Base-by-base conservation (phyloP, 2,797 vertebrate genomes). In the Tapirus indicus region DNA sequence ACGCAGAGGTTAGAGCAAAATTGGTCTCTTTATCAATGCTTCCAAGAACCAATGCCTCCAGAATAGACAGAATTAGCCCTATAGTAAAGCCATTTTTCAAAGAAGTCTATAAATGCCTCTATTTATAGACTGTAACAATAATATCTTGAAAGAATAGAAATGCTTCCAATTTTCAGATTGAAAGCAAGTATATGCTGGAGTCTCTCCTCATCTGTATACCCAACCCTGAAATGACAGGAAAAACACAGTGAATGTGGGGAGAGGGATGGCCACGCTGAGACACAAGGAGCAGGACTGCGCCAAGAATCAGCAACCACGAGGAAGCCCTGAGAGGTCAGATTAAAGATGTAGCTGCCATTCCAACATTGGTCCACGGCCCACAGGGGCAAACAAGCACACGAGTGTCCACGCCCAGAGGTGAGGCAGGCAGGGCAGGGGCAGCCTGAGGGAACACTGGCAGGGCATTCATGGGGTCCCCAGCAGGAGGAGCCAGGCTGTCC, bases 231-330 rank as follows among this genome's bases (percentile, higher is more conserved):
- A 58, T 6, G 47, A 77, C 0, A 6, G 35, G 35, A 35, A n/a
- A 90, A 47, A 85, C 29, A 27, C 0, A 44, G 18, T 14, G 17
- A 56, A 32, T 0, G 0, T 1, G 5, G 12, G 27, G 44, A n/a
- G 3, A 58, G 12, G n/a, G 11, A 3, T 6, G 14, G 25, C 14
- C 58, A n/a, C 8, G 0, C n/a, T 52, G 49, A 4, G 16, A 35
- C 35, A 16, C 18, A 1, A 20, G 2, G 56, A 17, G 2, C 3
- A 25, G 54, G 56, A 14, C 2, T 21, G 12, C 49, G 20, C 49
- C 7, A 47, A 58, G 56, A n/a, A 18, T 23, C 9, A 1, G 11
- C 32, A 47, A 18, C 10, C 29, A 7, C 4, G 29, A 25, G 58
- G 58, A 52, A 8, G 41, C 84, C n/a, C 7, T 1, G 35, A 14